These are phyloP conservation scores for Patella depressa DNA, from an alignment of 2,888 invertebrate genomes.

Conservation along the genomic window DNA sequence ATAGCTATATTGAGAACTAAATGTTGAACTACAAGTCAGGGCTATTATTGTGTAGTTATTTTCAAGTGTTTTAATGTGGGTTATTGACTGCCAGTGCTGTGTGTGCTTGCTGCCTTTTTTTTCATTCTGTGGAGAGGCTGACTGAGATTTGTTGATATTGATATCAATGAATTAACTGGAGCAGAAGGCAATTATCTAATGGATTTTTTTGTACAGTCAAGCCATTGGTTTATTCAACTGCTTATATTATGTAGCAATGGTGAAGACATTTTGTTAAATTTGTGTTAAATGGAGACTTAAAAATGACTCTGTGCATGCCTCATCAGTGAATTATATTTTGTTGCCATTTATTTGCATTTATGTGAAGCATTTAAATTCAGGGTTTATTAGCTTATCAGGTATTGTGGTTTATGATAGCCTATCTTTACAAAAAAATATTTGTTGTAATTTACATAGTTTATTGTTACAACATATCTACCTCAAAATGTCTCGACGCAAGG, in stretches of 20 bases:
- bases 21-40: slow-evolving; percentile 9
- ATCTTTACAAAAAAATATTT: not conserved
- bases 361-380: not conserved
- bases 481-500: slow-evolving; percentile 6
- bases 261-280: too few relatives aligned
- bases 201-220: not conserved
- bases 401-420: not conserved
- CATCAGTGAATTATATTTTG: not conserved
- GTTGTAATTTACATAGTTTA: slow-evolving; percentile 7
- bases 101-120: not conserved
- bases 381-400: not conserved
- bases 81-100: not conserved
- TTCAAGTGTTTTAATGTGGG: slow-evolving; percentile 2
- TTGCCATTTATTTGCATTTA: not conserved
- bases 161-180: slow-evolving; percentile 4
- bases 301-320: not conserved
- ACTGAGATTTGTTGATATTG: slow-evolving; percentile 8
- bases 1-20: not conserved
- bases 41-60: slow-evolving; percentile 13
- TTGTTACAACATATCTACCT: slow-evolving; percentile 6
- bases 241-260: too few relatives aligned
- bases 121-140: not conserved
- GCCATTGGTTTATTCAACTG: too few relatives aligned
- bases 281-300: slow-evolving; percentile 3
- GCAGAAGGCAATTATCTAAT: slow-evolving; percentile 11